Conservation (phyloP, 2,888 invertebrate genomes). For the Thumatha senex region DNA sequence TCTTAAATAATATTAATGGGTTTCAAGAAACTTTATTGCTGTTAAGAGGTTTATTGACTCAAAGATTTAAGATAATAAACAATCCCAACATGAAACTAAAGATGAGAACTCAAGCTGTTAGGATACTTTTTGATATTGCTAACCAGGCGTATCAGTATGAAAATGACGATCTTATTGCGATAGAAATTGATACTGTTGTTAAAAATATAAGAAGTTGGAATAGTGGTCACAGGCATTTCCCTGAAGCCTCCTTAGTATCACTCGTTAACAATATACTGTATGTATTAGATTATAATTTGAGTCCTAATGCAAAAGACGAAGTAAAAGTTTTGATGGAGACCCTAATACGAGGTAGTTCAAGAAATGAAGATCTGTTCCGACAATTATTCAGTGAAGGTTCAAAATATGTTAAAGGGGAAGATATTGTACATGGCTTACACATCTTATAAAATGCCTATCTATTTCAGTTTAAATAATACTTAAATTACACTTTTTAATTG, state of each 20-base stretch:
- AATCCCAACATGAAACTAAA: slow-evolving; percentile 19
- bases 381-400: slow-evolving; percentile 46
- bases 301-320: slow-evolving; percentile 35
- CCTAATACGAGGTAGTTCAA: slow-evolving; percentile 31
- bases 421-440: slow-evolving; percentile 6
- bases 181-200: slow-evolving; percentile 34
- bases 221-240: slow-evolving; percentile 11
- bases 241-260: neutral
- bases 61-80: slow-evolving; percentile 37
- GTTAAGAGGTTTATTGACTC: slow-evolving; percentile 28
- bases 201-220: slow-evolving; percentile 36
- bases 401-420: slow-evolving; percentile 27
- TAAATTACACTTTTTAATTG: neutral
- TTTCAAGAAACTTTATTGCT: slow-evolving; percentile 30
- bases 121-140: slow-evolving; percentile 50
- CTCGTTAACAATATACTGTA: slow-evolving; percentile 28
- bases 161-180: slow-evolving; percentile 31
- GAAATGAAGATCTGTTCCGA: slow-evolving; percentile 16
- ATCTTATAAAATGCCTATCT: neutral
- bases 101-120: slow-evolving; percentile 37
- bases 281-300: slow-evolving; percentile 34
- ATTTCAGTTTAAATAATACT: neutral
- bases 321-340: slow-evolving; percentile 42
- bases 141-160: slow-evolving; percentile 42
- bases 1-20: slow-evolving; percentile 6